Percentiles rank a stretch among this genome's conserved stretches.
These are phyloP conservation scores for Rhinophrynus dorsalis DNA, from an alignment of 2,797 vertebrate genomes.

Conservation along the genomic window DNA sequence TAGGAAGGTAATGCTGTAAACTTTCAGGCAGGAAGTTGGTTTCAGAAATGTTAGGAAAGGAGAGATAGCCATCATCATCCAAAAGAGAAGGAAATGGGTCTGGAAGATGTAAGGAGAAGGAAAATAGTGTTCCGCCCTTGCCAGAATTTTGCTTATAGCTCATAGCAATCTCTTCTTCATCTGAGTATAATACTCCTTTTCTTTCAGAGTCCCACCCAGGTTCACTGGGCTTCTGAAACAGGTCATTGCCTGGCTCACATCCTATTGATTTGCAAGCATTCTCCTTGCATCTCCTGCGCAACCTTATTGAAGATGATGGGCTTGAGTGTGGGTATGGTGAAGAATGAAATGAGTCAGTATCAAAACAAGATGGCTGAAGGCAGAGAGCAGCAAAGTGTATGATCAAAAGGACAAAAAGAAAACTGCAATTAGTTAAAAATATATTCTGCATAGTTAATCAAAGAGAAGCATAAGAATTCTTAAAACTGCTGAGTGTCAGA, in stretches of 20 bases:
- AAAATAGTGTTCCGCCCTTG: constrained; percentile 85
- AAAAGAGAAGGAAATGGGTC: constrained; percentile 85
- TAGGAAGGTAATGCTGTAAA: constrained; percentile 88
- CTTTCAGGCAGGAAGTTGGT: constrained; percentile 88
- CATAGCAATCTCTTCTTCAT: constrained; percentile 78
- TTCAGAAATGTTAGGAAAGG: constrained; percentile 89
- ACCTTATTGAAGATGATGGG: constrained; percentile 76
- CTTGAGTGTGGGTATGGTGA: constrained; percentile 74
- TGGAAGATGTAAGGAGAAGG: constrained; percentile 97
- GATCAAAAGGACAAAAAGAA: constrained; percentile 87
- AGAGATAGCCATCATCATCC: constrained; percentile 95
- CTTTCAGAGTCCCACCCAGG: constrained; percentile 66
- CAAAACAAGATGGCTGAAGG: constrained; percentile 75
- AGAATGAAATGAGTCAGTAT: constrained; percentile 71
- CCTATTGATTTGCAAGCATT: constrained; percentile 65
- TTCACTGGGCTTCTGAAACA: constrained; percentile 60
- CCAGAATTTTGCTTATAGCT: constrained; percentile 79
- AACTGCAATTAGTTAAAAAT: constrained; percentile 86
- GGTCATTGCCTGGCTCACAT: constrained; percentile 64
- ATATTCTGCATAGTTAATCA: constrained; percentile 60
- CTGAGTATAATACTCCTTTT: constrained; percentile 70
- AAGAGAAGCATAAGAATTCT: constrained; percentile 60
- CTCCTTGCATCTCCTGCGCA: constrained; percentile 87
- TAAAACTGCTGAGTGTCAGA: too few species aligned
- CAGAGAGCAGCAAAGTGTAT: constrained; percentile 68